Evolutionary conservation across 2,113 vertebrate species (phyloP), one percentile per base, ranked within the genome.

Genomic region (Psilopogon haemacephalus): DNA sequence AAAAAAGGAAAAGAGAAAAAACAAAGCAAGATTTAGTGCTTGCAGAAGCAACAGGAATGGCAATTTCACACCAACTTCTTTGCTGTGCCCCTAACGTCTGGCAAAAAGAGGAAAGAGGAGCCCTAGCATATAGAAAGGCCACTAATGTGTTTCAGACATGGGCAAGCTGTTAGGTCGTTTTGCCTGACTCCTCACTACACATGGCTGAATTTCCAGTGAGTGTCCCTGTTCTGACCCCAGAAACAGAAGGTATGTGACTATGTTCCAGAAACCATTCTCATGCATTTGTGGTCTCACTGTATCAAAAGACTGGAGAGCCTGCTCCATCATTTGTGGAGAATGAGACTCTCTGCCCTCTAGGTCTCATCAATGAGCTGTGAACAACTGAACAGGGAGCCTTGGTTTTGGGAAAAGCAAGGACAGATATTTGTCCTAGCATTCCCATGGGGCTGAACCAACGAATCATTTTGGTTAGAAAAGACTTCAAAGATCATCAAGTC

Each of bases 11-110:
- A 92, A 91, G 74, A 94, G 69, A 75, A 88, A 91, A 96, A 93
- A 80, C 92, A 94, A 93, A 94, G 46, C 60, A 89, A 96, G 86
- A 94, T 83, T 94, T 94, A 94, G 92, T 89, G 84, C 46, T 70
- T 38, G 52, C 35, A 86, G 65, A 77, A 85, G 40, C 6, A 67
- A 81, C 55, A 79, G 77, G 42, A 87, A 85, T 1, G 1, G 67
- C 84, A 73, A 80, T 89, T 89, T 74, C 68, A 70, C 59, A 92
- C 46, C 59, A 79, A 59, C 92, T 87, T 68, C 84, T 92, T 79
- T 88, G 56, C 82, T 60, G 55, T 79, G 68, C 19, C 17, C 70
- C 6, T 5, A 67, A 59, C 0, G 0, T 38, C 59, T 48, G 55
- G 60, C n/a, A 76, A 50, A 76, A 69, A 94, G 26, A 86, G 60